Conservation (phyloP, 1,140 invertebrate species). For the Zaprionus ornatus region DNA sequence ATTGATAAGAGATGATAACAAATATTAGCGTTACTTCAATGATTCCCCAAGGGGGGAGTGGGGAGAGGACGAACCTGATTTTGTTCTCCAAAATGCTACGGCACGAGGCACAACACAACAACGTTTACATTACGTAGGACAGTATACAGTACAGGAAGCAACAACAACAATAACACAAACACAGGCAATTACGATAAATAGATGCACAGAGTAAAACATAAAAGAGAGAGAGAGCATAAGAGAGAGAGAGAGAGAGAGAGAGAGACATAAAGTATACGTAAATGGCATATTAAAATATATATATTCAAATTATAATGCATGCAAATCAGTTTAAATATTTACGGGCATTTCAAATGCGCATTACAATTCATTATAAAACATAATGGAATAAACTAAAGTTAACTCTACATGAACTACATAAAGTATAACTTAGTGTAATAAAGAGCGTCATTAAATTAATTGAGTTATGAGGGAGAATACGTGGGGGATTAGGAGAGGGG, state of each 20-base stretch:
- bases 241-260: conserved; percentile 21
- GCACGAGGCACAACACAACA: conserved; percentile 33
- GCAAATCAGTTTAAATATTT: not conserved
- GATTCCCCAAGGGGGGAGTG: not conserved
- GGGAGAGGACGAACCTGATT: conserved; percentile 87
- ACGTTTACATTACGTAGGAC: conserved; percentile 46
- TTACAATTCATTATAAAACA: not conserved
- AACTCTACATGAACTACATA: not conserved
- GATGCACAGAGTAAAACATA: conserved; percentile 51
- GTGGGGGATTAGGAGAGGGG: not conserved
- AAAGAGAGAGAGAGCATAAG: conserved; percentile 23
- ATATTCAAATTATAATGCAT: conserved; percentile 25
- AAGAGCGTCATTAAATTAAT: not conserved
- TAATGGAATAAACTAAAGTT: not conserved
- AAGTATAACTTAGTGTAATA: not conserved
- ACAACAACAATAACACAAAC: conserved; percentile 10
- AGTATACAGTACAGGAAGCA: conserved; percentile 45
- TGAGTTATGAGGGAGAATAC: not conserved
- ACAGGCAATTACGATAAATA: conserved; percentile 59
- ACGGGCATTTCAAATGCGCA: not conserved
- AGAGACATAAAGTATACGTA: conserved; percentile 32
- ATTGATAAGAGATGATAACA: conserved; percentile 22
- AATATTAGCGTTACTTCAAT: conserved; percentile 1
- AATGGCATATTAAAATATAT: conserved; percentile 24
- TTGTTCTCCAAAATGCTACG: conserved; percentile 91